Evolutionary conservation across 2,113 vertebrate genomes (phyloP), one percentile per base, ranked within the genome.

Genomic region (Microtus pennsylvanicus): DNA sequence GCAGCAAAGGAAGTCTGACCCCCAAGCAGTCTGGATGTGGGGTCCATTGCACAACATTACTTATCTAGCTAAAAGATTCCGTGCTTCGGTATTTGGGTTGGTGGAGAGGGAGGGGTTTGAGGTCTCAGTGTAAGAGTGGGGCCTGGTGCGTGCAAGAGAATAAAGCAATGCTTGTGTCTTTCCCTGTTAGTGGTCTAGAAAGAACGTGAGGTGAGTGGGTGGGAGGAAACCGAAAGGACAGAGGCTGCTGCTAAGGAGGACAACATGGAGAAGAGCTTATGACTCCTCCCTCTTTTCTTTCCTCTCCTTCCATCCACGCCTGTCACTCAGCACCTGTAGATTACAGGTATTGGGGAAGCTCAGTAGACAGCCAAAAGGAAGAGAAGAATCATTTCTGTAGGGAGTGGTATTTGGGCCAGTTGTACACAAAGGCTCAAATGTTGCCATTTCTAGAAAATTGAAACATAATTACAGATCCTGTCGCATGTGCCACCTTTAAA

Each of bases 401-500:
- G 89, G 63, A 65, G 30, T 38, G 52, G 35, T 85, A 12, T 9
- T 52, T 78, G 74, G 91, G 21, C 38, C 22, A 78, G 83, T 93
- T 92, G 67, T 70, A 82, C 55, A 42, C 11, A 78, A 67, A 11
- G 61, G 47, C 69, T 58, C 78, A 50, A 91, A 81, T 14, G 69
- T 35, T 72, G 52, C 74, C 72, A 89, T 10, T 95, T 89, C 87
- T 70, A 52, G 69, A 87, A 92, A 87, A 45, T 38, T 80, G 77
- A 78, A 17, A 65, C 33, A 38, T 87, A 94, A 89, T 95, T 89
- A 78, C 30, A 93, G 47, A 76, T 91, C 87, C 3, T 90, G 28
- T 93, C 8, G 76, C 77, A 91, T 67, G 93, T 94, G 55, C 35
- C 81, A 10, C n/a, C 63, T 93, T 81, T 47, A 38, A 86, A 91